Conservation (phyloP, 2,888 invertebrate species). For the Netelia fuscicornis region DNA sequence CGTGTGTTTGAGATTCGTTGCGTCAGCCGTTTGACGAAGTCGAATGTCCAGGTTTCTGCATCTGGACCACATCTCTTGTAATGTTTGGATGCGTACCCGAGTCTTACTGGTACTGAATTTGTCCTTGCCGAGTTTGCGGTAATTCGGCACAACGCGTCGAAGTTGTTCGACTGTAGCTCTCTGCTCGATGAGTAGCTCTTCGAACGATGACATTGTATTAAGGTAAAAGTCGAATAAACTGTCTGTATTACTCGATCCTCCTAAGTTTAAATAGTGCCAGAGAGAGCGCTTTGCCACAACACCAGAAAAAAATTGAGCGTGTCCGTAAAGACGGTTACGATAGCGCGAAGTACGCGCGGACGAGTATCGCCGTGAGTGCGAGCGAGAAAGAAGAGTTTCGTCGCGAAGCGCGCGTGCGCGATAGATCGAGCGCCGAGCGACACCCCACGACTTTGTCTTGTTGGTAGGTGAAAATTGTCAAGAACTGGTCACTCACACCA, state of each 20-base stretch:
- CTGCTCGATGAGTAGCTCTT: constrained; percentile 24
- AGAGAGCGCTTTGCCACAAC: constrained; percentile 4
- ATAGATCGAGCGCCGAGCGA: constrained; percentile 9
- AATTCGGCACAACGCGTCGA: constrained; percentile 32
- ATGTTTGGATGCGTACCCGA: constrained; percentile 5
- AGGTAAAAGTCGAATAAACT: background rate
- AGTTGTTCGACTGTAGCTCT: background rate
- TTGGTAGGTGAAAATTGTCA: constrained; percentile 8
- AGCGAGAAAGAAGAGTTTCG: constrained; percentile 19
- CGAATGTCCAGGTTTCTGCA: constrained; percentile 22
- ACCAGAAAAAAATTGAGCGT: constrained; percentile 5
- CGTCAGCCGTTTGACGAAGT: constrained; percentile 22
- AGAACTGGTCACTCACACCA: constrained; percentile 2
- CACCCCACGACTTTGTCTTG: background rate
- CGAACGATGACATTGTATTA: constrained; percentile 4
- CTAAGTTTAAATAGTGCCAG: background rate
- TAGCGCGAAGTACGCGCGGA: constrained; percentile 25
- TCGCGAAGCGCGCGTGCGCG: constrained; percentile 20
- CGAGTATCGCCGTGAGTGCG: constrained; percentile 5
- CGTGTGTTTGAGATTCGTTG: background rate
- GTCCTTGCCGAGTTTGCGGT: constrained; percentile 27
- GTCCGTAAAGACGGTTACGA: background rate
- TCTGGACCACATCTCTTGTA: constrained; percentile 32
- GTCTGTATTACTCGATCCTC: constrained; percentile 3
- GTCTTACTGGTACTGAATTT: constrained; percentile 31